These are phyloP conservation scores for Epizoanthus illoricatus DNA, from an alignment of 92 coral and sea anemone genomes.

Conservation along the genomic window DNA sequence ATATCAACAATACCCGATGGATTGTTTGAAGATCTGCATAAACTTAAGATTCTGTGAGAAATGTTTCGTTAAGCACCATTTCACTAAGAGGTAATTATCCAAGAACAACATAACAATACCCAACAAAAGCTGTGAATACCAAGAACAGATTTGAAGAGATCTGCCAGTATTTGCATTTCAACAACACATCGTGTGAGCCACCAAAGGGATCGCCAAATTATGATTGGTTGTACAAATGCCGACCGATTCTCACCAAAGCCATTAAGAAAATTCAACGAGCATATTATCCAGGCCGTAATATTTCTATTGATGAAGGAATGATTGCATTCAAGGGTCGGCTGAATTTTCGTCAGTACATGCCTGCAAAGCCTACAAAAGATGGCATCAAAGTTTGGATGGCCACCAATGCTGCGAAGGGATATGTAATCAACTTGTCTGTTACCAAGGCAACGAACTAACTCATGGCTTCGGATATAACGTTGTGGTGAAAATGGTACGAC, in stretches of 20 bases:
- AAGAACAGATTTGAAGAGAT: constrained; percentile 1
- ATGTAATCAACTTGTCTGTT: constrained; percentile 59
- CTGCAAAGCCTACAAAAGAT: constrained; percentile 38
- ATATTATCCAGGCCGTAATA: constrained; percentile 14
- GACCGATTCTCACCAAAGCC: not conserved
- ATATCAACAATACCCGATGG: too few species aligned
- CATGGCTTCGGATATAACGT: constrained; percentile 34
- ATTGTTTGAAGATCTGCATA: too few species aligned
- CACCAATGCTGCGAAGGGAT: constrained; percentile 53
- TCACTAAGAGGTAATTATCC: too few species aligned
- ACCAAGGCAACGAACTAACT: constrained; percentile 55
- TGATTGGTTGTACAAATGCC: not conserved
- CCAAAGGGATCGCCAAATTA: not conserved
- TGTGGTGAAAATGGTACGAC: too few species aligned
- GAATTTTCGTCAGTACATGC: constrained; percentile 36
- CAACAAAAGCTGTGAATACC: not conserved
- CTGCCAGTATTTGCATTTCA: not conserved
- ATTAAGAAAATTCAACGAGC: constrained; percentile 11
- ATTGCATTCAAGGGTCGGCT: constrained; percentile 45
- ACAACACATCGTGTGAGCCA: too few species aligned
- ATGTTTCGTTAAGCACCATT: too few species aligned
- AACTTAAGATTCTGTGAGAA: too few species aligned
- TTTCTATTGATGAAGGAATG: constrained; percentile 49
- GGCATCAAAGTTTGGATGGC: constrained; percentile 44
- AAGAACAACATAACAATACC: too few species aligned